Conservation (phyloP, 2,797 vertebrate species). For the Spheniscus humboldti region DNA sequence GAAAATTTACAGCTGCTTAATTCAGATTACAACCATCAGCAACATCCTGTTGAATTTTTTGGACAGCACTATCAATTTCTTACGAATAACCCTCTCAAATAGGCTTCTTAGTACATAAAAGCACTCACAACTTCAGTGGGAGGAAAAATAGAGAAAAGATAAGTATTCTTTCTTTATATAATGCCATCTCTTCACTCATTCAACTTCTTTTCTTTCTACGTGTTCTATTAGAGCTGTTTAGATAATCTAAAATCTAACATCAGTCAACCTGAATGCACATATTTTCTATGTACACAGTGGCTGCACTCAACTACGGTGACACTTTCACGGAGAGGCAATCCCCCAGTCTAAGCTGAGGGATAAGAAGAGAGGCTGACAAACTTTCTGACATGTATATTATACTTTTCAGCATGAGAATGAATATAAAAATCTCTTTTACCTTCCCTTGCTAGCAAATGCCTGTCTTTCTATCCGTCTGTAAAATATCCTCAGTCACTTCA, state of each 20-base stretch:
- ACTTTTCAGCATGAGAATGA: not conserved
- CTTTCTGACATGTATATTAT: not conserved
- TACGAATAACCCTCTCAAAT: not conserved
- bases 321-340: not conserved
- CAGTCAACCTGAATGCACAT: rapidly evolving
- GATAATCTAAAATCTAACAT: not conserved
- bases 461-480: not conserved
- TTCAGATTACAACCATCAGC: not conserved
- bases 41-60: not conserved
- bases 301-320: not conserved
- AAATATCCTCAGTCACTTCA: not conserved
- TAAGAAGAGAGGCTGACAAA: not conserved
- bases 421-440: not conserved
- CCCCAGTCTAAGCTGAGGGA: not conserved
- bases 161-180: not conserved
- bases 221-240: not conserved
- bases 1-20: not conserved
- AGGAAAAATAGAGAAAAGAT: not conserved
- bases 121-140: not conserved
- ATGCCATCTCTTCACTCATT: not conserved
- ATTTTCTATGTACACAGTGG: not conserved
- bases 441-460: not conserved
- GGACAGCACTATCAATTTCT: not conserved
- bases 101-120: not conserved
- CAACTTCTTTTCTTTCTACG: not conserved